A percentile compares a stretch with the other conserved stretches of the same genome.
phyloP scores from a whole-genome alignment of 2,113 vertebrate genomes.

The Typhlomys cinereus region DNA sequence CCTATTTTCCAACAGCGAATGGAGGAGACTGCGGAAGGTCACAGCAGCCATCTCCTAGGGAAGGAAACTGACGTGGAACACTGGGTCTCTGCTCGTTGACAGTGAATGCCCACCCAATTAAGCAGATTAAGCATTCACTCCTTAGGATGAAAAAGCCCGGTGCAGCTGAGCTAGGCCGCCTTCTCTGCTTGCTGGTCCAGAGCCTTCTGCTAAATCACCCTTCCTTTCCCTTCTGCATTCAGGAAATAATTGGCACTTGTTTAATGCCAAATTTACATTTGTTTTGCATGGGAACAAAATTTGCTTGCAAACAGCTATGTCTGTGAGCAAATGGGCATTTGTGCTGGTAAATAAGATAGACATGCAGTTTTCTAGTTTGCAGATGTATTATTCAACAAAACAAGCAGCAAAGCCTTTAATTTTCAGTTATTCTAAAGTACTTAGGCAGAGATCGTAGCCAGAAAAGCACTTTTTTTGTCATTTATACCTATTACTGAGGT shows the following conservation, averaged over 20 bases:
- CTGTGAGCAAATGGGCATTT: slow-evolving; percentile 82
- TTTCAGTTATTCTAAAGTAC: slow-evolving; percentile 71
- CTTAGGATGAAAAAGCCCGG: slow-evolving; percentile 68
- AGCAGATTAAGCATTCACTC: slow-evolving; percentile 76
- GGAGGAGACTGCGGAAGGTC: slow-evolving; percentile 74
- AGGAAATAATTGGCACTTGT: slow-evolving; percentile 83
- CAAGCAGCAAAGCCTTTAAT: slow-evolving; percentile 73
- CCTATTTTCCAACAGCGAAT: slow-evolving; percentile 64
- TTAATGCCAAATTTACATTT: slow-evolving; percentile 84
- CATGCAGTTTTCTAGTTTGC: slow-evolving; percentile 78
- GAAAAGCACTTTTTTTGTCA: slow-evolving; percentile 50
- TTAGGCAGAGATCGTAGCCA: slow-evolving; percentile 51
- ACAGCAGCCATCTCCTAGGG: slow-evolving; percentile 59
- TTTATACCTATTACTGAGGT: slow-evolving; percentile 38
- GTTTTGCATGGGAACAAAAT: slow-evolving; percentile 83
- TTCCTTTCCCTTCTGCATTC: slow-evolving; percentile 75
- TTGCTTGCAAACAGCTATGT: slow-evolving; percentile 82
- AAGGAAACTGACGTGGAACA: slow-evolving; percentile 67
- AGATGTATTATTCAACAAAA: slow-evolving; percentile 81
- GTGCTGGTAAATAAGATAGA: slow-evolving; percentile 81
- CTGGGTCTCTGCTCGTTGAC: slow-evolving; percentile 48
- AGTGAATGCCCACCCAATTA: slow-evolving; percentile 80
- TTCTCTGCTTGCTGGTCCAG: slow-evolving; percentile 66
- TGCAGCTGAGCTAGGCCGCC: slow-evolving; percentile 74
- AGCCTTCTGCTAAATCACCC: slow-evolving; percentile 77